Evolutionary conservation across 2,888 invertebrate species (phyloP), one percentile per base, ranked within the genome.

Genomic region (Rhimphoctona megacephalus): DNA sequence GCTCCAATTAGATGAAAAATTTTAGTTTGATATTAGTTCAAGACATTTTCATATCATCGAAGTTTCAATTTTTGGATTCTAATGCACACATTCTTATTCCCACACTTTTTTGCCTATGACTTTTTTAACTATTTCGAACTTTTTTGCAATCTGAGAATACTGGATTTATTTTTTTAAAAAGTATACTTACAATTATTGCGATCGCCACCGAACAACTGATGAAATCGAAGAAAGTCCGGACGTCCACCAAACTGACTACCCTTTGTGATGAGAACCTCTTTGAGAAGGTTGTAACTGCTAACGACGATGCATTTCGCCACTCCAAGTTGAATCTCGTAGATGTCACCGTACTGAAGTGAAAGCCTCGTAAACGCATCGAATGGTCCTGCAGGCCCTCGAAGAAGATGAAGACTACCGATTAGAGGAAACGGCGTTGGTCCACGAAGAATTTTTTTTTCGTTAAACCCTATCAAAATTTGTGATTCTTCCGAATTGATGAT

Each of bases 191-290:
- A 98, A 93, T 98, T 98, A 94, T 97, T 97, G 81, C 98, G 95
- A 94, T 98, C 97, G 49, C 97, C 98, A 43, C 97, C 97, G 93
- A 98, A 98, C 11, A 98, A 96, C 89, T 96, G 96, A 92, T 98
- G 97, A 93, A 97, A 98, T 25, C 98, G 95, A 89, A 97, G 93
- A 93, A 98, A 98, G 93, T 98, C 96, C 0, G 98, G 98, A 14
- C 98, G 95, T 17, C 98, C 97, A 1, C 97, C 97, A 94, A 98
- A 98, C 91, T 97, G 96, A 87, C 96, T 96, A 6, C 98, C 98
- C 91, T 97, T 97, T 86, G 97, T 96, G 92, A 97, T 97, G 36
- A 97, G 95, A 73, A 97, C 97, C 92, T 97, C 97, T 85, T 96
- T 95, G 88, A 97, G 97, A 49, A 97, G 94, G 22, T 96, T 95